Conservation (phyloP, 2,797 vertebrate species). For the Anableps anableps region DNA sequence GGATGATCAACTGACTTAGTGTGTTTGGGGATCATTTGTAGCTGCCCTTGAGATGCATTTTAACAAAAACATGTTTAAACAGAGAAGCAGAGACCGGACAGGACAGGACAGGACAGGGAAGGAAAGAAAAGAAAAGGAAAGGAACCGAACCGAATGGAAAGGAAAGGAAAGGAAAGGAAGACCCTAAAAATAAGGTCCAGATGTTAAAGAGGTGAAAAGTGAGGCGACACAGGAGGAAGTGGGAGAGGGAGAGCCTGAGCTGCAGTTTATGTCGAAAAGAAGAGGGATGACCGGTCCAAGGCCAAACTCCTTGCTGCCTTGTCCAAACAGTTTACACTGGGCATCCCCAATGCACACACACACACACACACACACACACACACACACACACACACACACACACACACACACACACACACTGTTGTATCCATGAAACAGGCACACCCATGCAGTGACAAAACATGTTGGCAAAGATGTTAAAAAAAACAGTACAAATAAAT, state of each 20-base stretch:
- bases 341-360: constrained; percentile 33
- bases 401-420: neutral
- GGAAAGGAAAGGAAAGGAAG: neutral
- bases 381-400: neutral
- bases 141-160: neutral
- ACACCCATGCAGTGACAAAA: neutral
- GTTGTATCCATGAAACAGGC: constrained; percentile 16
- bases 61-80: constrained; percentile 5
- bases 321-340: constrained; percentile 70
- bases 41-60: constrained; percentile 10
- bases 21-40: constrained; percentile 22
- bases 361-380: neutral
- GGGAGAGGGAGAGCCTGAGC: constrained; percentile 37
- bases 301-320: constrained; percentile 49
- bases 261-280: constrained; percentile 54
- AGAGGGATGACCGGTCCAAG: constrained; percentile 35
- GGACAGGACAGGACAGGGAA: constrained; percentile 22
- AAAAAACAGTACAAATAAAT: constrained; percentile 8
- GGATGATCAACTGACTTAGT: constrained; percentile 11
- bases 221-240: constrained; percentile 32
- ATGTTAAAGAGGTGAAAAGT: constrained; percentile 28
- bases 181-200: neutral
- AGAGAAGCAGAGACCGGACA: constrained; percentile 17
- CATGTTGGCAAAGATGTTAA: constrained; percentile 13
- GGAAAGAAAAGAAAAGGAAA: neutral